Percentiles rank a stretch among this genome's conserved stretches.
These are phyloP conservation scores for Maniola jurtina DNA, from an alignment of 1,140 invertebrate genomes.

Conservation along the genomic window DNA sequence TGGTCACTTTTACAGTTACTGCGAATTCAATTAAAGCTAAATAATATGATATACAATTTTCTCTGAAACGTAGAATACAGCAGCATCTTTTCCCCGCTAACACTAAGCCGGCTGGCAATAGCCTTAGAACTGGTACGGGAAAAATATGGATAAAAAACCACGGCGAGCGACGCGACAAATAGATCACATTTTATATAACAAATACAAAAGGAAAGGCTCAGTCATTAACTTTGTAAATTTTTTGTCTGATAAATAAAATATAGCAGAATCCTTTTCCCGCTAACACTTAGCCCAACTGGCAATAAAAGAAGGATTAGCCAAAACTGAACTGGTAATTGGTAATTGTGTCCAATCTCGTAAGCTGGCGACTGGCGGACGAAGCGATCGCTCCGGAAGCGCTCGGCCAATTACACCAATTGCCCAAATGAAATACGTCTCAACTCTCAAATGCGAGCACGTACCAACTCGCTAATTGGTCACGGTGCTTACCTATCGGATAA, in stretches of 20 bases:
- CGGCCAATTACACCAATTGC: constrained; percentile 74
- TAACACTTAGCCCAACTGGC: background rate
- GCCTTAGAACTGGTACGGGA: constrained; percentile 8
- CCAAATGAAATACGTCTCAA: constrained; percentile 74
- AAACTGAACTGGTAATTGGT: constrained; percentile 23
- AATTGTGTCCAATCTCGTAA: constrained; percentile 23
- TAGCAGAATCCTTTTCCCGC: too few species aligned
- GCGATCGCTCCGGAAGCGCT: constrained; percentile 65
- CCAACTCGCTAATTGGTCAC: constrained; percentile 69
- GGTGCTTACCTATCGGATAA: constrained; percentile 65
- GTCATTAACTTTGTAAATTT: too few species aligned
- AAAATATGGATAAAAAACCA: too few species aligned
- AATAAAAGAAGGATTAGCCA: constrained; percentile 23
- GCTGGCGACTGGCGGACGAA: constrained; percentile 43
- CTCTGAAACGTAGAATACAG: too few species aligned
- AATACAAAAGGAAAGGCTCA: too few species aligned
- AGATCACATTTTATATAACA: too few species aligned
- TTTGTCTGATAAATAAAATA: too few species aligned
- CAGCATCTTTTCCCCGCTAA: too few species aligned
- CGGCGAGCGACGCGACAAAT: too few species aligned
- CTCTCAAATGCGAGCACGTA: constrained; percentile 42
- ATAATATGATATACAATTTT: too few species aligned
- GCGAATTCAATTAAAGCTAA: too few species aligned
- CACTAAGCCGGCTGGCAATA: background rate
- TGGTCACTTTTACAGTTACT: too few species aligned